Base-by-base conservation (phyloP, 2,797 vertebrate genomes). In the Myotis pilosus region DNA sequence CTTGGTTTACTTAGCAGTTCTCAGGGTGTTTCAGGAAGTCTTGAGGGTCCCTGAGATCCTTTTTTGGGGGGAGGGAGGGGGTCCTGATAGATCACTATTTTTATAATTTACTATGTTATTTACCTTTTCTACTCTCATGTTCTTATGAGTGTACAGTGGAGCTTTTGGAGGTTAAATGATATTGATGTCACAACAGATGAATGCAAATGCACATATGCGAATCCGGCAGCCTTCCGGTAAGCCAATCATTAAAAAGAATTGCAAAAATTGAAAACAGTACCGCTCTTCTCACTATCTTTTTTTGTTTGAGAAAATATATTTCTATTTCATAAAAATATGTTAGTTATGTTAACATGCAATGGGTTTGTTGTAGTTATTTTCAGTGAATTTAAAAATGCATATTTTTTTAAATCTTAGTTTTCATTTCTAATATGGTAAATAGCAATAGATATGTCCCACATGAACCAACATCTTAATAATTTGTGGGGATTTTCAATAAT, bases 181-280 rank as follows among this genome's bases (percentile, higher is more conserved):
- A 41, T 2, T 22, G 19, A 75, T 28, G 6, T 71, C 44, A 80
- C 74, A 90, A 28, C 22, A 81, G 41, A 76, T 84, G 47, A 87
- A 81, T 44, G 49, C 38, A 62, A 86, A 79, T 0, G 0, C n/a
- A 69, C 25, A 41, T n/a, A 6, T 13, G 44, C 75, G 28, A 79
- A 47, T 72, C n/a, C 47, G 25, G 12, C 28, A 78, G 9, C 53
- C 53, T 84, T 60, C 30, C 80, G 13, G 51, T 68, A 78, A 94
- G 47, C 23, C 30, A 57, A 12, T 57, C 19, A 38, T 9, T 66
- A 17, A 80, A 93, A 87, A 76, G 13, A 86, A 62, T 62, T 88
- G 17, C 49, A 90, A 80, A 95, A 87, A 44, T 55, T 17, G 86
- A n/a, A 87, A 92, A 89, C 19, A 90, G 83, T 19, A 33, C n/a